Base-by-base conservation (phyloP, 2,113 vertebrate species). In the Oryctolagus cuniculus region DNA sequence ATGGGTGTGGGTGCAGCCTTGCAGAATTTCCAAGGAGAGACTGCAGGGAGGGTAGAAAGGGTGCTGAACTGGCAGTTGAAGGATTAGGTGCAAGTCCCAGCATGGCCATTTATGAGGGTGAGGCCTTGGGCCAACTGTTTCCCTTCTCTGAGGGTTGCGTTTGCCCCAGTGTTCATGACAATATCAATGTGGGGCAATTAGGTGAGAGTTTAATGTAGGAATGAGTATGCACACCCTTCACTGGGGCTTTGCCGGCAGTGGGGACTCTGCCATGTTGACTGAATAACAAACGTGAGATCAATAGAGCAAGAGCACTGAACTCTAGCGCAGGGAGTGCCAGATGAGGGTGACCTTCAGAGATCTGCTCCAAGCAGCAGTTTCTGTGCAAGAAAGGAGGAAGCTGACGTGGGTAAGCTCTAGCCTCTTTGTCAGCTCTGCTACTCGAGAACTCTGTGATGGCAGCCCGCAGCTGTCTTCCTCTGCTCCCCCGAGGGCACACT, bases 151-250 rank as follows among this genome's bases (percentile, higher is more conserved):
- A 85, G 21, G n/a, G 2, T 69, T 38, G 11, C 74, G n/a, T 53
- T 92, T 49, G 21, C 61, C 66, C 67, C 29, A 87, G 36, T 79
- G 87, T 49, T 89, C 92, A 29, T n/a, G 49, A 75, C 82, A 53
- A 75, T 24, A 51, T 3, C 0, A 4, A 75, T 27, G 9, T 61
- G 31, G 19, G 61, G 69, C 24, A n/a, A 19, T 51, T 27, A 3
- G 19, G 64, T 38, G 17, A 73, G 70, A 77, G n/a, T 51, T 80
- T 38, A 31, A 22, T 34, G 7, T 8, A 72, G 61, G 25, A 90
- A 61, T 38, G 79, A 73, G 63, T 15, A n/a, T 10, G 19, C 55
- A 73, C 51, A 63, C 49, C 31, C n/a, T 49, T 27, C 44, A 34
- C n/a, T 10, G 3, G 24, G 36, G 29, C 31, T 49, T 44, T 24